Conservation (phyloP, 2,113 vertebrate genomes). For the Arothron firmamentum region DNA sequence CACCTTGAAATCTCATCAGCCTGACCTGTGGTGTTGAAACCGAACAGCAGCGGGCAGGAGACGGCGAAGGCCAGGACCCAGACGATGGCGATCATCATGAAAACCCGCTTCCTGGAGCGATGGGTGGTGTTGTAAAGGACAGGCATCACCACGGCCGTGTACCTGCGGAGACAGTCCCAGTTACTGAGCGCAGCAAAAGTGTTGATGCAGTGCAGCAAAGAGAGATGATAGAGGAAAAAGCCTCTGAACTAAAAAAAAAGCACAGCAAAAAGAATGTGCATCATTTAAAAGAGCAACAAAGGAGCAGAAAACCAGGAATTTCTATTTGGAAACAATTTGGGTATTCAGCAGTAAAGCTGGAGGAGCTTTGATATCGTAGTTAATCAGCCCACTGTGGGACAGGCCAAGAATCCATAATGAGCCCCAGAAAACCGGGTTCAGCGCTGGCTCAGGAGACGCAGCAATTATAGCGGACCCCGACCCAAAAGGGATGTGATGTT, state of each 20-base stretch:
- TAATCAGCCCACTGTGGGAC: conserved; percentile 41
- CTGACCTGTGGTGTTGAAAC: conserved; percentile 95
- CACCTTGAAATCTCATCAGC: not conserved
- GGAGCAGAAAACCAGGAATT: conserved; percentile 31
- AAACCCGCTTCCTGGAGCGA: conserved; percentile 86
- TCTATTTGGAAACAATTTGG: conserved; percentile 43
- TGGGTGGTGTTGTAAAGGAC: conserved; percentile 87
- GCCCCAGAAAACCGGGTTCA: conserved; percentile 33
- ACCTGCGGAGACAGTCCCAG: conserved; percentile 70
- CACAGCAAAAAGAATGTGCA: conserved; percentile 24
- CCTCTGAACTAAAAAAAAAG: conserved; percentile 7
- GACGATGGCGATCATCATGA: conserved; percentile 84
- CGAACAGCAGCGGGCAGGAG: conserved; percentile 91
- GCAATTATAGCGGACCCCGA: conserved; percentile 54
- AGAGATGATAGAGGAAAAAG: conserved; percentile 23
- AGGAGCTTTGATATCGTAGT: conserved; percentile 52
- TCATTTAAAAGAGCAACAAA: conserved; percentile 32
- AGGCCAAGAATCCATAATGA: conserved; percentile 55
- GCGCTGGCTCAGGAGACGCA: conserved; percentile 20
- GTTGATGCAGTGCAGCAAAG: conserved; percentile 27
- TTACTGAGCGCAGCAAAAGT: conserved; percentile 20
- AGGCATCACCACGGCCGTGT: conserved; percentile 92
- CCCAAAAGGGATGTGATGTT: conserved; percentile 51
- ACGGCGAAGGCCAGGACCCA: conserved; percentile 90
- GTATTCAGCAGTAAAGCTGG: conserved; percentile 48